Evolutionary conservation across 2,113 vertebrate genomes (phyloP).

Genomic region (Tichodroma muraria): DNA sequence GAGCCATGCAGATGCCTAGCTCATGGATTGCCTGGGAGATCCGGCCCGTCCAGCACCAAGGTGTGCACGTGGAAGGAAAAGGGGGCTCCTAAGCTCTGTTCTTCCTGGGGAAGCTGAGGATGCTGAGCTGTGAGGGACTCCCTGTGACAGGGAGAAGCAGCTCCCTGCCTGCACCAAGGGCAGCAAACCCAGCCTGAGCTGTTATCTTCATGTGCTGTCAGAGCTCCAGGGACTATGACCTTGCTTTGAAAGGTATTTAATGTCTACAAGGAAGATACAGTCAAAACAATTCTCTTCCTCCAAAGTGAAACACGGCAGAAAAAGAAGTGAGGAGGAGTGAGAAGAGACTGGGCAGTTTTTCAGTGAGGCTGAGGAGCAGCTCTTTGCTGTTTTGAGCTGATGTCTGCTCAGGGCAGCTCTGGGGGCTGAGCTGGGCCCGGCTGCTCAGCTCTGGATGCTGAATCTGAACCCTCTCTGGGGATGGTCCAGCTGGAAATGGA

Average conservation of each 20-base stretch:
- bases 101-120: background rate
- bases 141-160: background rate
- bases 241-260: constrained; percentile 44
- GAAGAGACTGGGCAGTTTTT: background rate
- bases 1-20: fast-evolving
- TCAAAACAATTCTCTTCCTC: constrained; percentile 27
- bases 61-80: background rate
- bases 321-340: background rate
- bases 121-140: background rate
- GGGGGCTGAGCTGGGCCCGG: background rate
- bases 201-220: background rate
- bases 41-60: background rate
- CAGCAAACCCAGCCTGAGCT: background rate
- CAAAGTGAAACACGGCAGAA: background rate
- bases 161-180: background rate
- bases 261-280: constrained; percentile 20
- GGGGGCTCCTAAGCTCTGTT: background rate
- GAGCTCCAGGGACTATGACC: constrained; percentile 14
- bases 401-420: background rate
- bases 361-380: background rate
- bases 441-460: background rate
- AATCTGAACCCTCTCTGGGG: background rate
- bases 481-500: background rate
- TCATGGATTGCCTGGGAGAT: background rate
- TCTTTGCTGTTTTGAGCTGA: background rate